phyloP scores from a whole-genome alignment of 2,113 vertebrate genomes.

The Trachemys scripta region DNA sequence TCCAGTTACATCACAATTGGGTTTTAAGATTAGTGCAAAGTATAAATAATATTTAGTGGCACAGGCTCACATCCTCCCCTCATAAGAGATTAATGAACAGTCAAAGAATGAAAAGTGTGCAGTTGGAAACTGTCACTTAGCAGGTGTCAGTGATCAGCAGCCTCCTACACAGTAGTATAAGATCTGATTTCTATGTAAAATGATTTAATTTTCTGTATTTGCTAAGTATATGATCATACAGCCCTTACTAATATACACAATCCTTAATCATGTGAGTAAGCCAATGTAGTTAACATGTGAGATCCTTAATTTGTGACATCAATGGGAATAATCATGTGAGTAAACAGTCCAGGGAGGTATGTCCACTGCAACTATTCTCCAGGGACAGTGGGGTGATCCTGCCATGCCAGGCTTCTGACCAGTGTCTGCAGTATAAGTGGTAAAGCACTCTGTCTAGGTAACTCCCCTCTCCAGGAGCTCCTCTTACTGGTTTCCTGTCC shows the following conservation, averaged over 20 bases:
- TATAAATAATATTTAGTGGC: slow-evolving; percentile 32
- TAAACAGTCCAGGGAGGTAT: too few relatives aligned
- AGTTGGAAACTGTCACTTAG: slow-evolving; percentile 32
- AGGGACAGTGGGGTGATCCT: too few relatives aligned
- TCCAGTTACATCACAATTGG: slow-evolving; percentile 2
- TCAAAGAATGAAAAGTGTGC: slow-evolving; percentile 36
- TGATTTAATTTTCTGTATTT: neutral
- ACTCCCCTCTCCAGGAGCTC: too few relatives aligned
- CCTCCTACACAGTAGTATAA: neutral
- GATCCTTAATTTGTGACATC: neutral
- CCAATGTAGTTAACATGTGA: neutral
- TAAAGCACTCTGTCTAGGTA: too few relatives aligned
- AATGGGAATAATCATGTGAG: neutral
- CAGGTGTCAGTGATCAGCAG: slow-evolving; percentile 15
- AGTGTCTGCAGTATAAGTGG: too few relatives aligned
- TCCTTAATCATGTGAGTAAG: rapidly evolving
- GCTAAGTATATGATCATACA: neutral
- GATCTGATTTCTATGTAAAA: neutral
- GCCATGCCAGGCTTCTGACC: too few relatives aligned
- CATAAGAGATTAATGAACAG: slow-evolving; percentile 29
- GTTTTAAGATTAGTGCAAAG: slow-evolving; percentile 33
- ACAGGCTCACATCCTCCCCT: neutral
- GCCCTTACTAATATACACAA: rapidly evolving
- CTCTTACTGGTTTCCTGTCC: too few relatives aligned
- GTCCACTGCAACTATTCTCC: too few relatives aligned